Evolutionary conservation across 2,113 vertebrate genomes (phyloP), one percentile per base, ranked within the genome.

Genomic region (Morone saxatilis): DNA sequence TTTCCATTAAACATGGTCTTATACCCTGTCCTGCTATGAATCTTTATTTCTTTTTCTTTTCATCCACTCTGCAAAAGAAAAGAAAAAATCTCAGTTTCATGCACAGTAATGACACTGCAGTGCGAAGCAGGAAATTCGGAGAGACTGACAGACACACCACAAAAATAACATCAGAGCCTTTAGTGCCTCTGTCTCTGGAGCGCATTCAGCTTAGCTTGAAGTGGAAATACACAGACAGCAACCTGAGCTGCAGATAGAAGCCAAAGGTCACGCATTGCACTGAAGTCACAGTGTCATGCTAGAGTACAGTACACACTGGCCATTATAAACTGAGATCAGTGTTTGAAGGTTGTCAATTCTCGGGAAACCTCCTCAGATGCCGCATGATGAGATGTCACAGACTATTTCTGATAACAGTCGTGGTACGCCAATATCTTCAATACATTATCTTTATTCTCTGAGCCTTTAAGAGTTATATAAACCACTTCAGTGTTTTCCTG

Each of bases 201-300:
- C 16, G 7, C 54, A 7, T 51, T 74, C 72, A 53, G 76, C 56
- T 81, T 62, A 10, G 76, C 81, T 48, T 76, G 40, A 82, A 78
- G 83, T 90, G 81, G 86, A 91, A 94, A 86, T 60, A 89, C 78
- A 78, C 77, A 82, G 68, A 70, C 8, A 5, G 88, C 43, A 92
- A 94, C 79, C 81, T 80, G 84, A 93, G 91, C 89, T 77, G 65
- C 67, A 40, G 84, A 92, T 82, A 72, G 76, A 74, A 91, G 73
- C 76, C 88, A 94, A 94, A 95, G 95, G 95, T 95, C 94, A 90
- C 5, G 45, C 93, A 95, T 96, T 95, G 94, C 95, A 66, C 61
- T 91, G 93, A 92, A 93, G 92, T 91, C 94, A 94, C 4, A 47
- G 90, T 73, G 77, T 88, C 86, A 67, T 48, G 69, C 83, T 16